Evolutionary conservation across 2,113 vertebrate species (phyloP), one percentile per base, ranked within the genome.

Genomic region (Cavia aperea): DNA sequence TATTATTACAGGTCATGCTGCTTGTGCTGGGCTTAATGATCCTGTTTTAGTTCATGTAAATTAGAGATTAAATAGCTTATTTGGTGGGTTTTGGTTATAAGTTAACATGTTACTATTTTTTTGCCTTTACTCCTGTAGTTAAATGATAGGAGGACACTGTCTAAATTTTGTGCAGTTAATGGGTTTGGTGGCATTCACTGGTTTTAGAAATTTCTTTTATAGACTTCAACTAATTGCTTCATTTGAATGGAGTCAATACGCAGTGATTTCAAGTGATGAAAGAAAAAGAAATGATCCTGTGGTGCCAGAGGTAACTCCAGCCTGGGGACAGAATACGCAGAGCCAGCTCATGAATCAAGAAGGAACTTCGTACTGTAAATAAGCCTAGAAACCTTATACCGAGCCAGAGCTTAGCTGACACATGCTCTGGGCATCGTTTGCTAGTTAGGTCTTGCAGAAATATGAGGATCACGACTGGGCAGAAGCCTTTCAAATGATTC

Each of bases 361-460:
- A 49, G 51, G 82, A 75, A 70, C 78, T 49, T 23, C 24, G 13
- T 21, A 91, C 95, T 93, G 91, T 95, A 94, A 95, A 95, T 86
- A 90, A 95, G 58, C 36, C 8, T 49, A 72, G 90, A 87, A 92
- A 93, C 2, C 1, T 79, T 31, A 79, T 7, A 65, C 56, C 2
- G 5, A 95, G 81, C 73, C 87, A 78, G 85, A 56, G 78, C 87
- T 86, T n/a, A 54, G 94, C 5, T 65, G 51, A 82, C 49, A 51
- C 39, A 78, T 72, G 89, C 77, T 90, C 89, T 85, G 89, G 86
- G 89, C 89, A 78, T 82, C 13, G 0, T 75, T 91, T 87, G 68
- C 89, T 83, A 90, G 91, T 92, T 82, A 94, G 75, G 29, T 90
- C 92, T 91, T 92, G 87, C 89, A 94, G 93, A 95, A 95, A 75